A percentile compares a stretch with the other conserved stretches of the same genome.
Conservation (phyloP, 2,888 invertebrate species). For the Coenonympha glycerion region DNA sequence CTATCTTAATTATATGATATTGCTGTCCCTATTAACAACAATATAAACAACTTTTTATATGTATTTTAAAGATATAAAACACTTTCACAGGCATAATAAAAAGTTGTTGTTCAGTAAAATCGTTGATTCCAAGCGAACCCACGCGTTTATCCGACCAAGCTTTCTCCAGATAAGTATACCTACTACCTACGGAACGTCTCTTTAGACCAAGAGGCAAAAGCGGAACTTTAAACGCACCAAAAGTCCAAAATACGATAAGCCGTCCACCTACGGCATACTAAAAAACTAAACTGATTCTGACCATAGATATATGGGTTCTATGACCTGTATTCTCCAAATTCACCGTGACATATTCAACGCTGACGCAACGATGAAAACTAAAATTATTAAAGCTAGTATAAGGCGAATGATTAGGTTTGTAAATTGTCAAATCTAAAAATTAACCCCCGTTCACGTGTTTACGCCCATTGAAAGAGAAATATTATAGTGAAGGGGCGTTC, state of each 20-base stretch:
- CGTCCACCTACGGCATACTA: conserved; percentile 49
- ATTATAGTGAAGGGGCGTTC: too few relatives aligned
- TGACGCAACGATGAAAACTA: too few relatives aligned
- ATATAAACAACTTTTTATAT: not conserved
- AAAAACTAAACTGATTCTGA: conserved; percentile 33
- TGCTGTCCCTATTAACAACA: not conserved
- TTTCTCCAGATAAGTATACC: conserved; percentile 4
- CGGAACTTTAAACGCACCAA: conserved; percentile 6
- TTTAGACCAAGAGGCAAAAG: not conserved
- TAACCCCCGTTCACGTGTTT: too few relatives aligned
- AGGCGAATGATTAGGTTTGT: too few relatives aligned
- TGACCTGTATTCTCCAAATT: not conserved
- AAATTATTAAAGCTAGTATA: too few relatives aligned
- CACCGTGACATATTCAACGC: not conserved
- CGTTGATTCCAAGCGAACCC: conserved; percentile 1
- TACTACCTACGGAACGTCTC: not conserved
- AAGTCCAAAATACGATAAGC: conserved; percentile 18
- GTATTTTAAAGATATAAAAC: not conserved
- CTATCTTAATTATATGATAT: too few relatives aligned
- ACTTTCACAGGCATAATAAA: not conserved
- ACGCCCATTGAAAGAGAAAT: too few relatives aligned
- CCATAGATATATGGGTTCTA: not conserved
- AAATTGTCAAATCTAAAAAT: too few relatives aligned
- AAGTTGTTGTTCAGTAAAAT: not conserved
- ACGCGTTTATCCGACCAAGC: not conserved